A percentile compares a stretch with the other conserved stretches of the same genome.
Evolutionary conservation across 2,113 vertebrate species (phyloP).

Genomic region (Synchiropus splendidus): DNA sequence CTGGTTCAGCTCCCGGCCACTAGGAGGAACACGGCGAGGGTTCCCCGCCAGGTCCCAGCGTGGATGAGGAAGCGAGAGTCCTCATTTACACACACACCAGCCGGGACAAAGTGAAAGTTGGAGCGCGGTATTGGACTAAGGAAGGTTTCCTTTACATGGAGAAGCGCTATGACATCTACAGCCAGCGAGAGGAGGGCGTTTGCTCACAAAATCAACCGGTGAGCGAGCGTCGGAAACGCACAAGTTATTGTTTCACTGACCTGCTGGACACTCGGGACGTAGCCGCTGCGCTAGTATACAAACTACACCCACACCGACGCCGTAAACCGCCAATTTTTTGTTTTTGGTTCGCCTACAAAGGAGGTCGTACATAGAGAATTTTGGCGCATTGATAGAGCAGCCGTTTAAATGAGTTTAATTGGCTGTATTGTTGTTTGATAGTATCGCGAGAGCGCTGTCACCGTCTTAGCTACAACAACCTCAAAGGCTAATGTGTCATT

Average conservation of each 20-base stretch:
- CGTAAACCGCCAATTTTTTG: no score
- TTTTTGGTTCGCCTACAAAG: background rate
- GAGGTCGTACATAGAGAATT: background rate
- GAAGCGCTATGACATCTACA: conserved; percentile 60
- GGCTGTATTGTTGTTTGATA: background rate
- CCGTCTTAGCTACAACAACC: background rate
- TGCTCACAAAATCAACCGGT: conserved; percentile 86
- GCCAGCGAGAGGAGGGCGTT: conserved; percentile 79
- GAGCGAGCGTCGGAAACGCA: no score
- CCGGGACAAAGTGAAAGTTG: background rate
- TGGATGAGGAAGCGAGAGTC: conserved; percentile 58
- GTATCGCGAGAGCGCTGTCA: conserved; percentile 1
- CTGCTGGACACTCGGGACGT: conserved; percentile 6
- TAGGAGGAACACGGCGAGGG: conserved; percentile 58
- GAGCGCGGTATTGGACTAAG: conserved; percentile 16
- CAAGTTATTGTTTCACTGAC: conserved; percentile 42
- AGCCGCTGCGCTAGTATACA: no score
- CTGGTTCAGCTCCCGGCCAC: conserved; percentile 49
- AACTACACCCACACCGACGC: no score
- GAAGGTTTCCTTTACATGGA: conserved; percentile 39
- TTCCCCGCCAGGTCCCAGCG: conserved; percentile 22
- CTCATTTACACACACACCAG: background rate
- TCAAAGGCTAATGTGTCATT: conserved; percentile 3
- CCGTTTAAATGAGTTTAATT: background rate
- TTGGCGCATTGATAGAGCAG: background rate